Base-by-base conservation (phyloP, 2,888 invertebrate genomes). In the Lithophane semibrunnea region DNA sequence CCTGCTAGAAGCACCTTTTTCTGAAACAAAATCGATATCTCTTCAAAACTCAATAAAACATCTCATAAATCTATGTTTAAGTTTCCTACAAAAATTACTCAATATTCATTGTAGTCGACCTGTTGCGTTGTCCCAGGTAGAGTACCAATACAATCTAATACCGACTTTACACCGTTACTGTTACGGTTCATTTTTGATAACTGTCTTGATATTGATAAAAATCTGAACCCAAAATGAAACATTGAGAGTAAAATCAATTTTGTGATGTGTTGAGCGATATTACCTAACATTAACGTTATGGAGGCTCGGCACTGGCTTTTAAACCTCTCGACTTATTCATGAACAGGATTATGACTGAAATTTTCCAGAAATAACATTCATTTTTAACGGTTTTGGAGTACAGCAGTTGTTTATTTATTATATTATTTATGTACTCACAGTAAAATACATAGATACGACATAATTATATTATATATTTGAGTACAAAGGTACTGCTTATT, bases 201-300 rank as follows among this genome's bases (percentile, higher is more conserved):
- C 16, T 37, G 47, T 42, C 60, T n/a, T 9, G 24, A 64, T 71
- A 79, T 69, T 76, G 76, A 77, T 82, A 84, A 87, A 89, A 91
- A 90, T 85, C 77, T 78, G 79, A 85, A 78, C 79, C 83, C 78
- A 74, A 89, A 88, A 89, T 88, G 88, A 90, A 92, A 91, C 90
- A 90, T 90, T 89, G 89, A 84, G 88, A 88, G 85, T 85, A 91
- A 93, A 92, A 89, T 91, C 91, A 92, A 92, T 93, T 92, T 91
- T 77, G 86, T 86, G 91, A 92, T 91, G 90, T 90, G 91, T 91
- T 91, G 90, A 91, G 90, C 88, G 85, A 86, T 91, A 91, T 91
- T 91, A 91, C 86, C 74, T 87, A 87, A 87, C 88, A 88, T 83
- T 78, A 77, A 76, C 82, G 79, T 83, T 75, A 77, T 77, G 76